Evolutionary conservation across 2,888 invertebrate genomes (phyloP).

Genomic region (Elegia similella): DNA sequence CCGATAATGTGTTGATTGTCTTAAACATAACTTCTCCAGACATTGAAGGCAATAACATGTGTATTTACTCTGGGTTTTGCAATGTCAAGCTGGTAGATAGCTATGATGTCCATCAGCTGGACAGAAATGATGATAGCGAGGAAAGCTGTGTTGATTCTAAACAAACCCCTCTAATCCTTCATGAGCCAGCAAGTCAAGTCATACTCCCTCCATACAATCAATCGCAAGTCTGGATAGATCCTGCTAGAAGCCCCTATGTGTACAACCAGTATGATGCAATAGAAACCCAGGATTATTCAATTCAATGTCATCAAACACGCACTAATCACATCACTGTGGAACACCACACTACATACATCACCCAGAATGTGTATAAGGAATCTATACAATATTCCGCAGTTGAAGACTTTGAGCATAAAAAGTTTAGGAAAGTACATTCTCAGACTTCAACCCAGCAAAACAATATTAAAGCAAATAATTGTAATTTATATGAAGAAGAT

Average conservation of each 20-base stretch:
- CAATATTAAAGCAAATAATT: conserved; percentile 24
- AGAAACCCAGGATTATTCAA: conserved; percentile 43
- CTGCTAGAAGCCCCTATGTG: conserved; percentile 58
- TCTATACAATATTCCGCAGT: conserved; percentile 38
- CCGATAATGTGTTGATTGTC: conserved; percentile 59
- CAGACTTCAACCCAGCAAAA: conserved; percentile 27
- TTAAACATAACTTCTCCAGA: conserved; percentile 57
- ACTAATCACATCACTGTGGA: conserved; percentile 52
- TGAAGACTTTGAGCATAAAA: conserved; percentile 46
- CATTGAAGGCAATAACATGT: conserved; percentile 52
- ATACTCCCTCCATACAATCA: conserved; percentile 43
- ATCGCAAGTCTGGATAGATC: conserved; percentile 69
- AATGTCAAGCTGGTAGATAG: conserved; percentile 59
- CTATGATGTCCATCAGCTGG: conserved; percentile 35
- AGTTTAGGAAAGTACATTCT: conserved; percentile 36
- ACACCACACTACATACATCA: conserved; percentile 62
- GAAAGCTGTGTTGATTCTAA: conserved; percentile 20
- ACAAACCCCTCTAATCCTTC: conserved; percentile 1
- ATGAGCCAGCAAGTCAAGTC: conserved; percentile 39
- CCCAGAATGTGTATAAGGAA: conserved; percentile 61
- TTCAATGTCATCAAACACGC: conserved; percentile 40
- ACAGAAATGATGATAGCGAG: conserved; percentile 26
- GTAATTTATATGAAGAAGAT: conserved; percentile 52
- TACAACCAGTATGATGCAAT: conserved; percentile 53
- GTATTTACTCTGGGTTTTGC: conserved; percentile 61